Evolutionary conservation across 2,797 vertebrate species (phyloP), one percentile per base, ranked within the genome.

Genomic region (Brachymystax lenok): DNA sequence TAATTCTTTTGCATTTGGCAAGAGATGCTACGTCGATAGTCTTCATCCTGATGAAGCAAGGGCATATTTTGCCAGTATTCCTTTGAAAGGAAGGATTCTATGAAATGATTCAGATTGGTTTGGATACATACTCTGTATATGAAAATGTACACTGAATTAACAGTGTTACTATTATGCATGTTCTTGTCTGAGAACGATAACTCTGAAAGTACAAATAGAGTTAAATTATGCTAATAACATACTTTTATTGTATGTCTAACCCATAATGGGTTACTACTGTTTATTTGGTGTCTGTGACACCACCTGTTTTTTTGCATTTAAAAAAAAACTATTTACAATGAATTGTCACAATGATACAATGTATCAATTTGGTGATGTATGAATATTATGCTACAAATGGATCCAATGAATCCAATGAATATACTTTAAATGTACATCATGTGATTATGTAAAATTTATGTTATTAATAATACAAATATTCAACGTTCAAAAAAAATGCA

Each of bases 401-500:
- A 93, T 94, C 90, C 89, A 30, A 82, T 90, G 88, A 91, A 91
- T 93, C 84, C 89, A 30, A 82, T 90, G 88, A 91, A 91, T 93
- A 84, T 80, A 71, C 24, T 71, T 64, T 14, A 71, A 68, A 24
- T 86, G 90, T 90, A 90, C 89, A 90, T 92, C 83, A 30, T 73
- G 0, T 84, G 88, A 90, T 91, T 90, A 52, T 80, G 59, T 63
- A 71, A 24, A 78, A 75, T 89, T 86, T 84, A 83, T 56, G 70
- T 73, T 6, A 76, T 71, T 85, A 40, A 87, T 73, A 82, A 24
- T 24, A 4, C 21, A 63, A 72, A n/a, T 59, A n/a, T 59, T 59
- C 80, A 67, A 84, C 84, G 51, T 80, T 78, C n/a, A 74, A 56
- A n/a, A 80, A 51, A 16, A 80, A 88, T 88, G 81, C 81, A 85